Evolutionary conservation across 2,888 invertebrate genomes (phyloP).

Genomic region (Bellardia pandia): DNA sequence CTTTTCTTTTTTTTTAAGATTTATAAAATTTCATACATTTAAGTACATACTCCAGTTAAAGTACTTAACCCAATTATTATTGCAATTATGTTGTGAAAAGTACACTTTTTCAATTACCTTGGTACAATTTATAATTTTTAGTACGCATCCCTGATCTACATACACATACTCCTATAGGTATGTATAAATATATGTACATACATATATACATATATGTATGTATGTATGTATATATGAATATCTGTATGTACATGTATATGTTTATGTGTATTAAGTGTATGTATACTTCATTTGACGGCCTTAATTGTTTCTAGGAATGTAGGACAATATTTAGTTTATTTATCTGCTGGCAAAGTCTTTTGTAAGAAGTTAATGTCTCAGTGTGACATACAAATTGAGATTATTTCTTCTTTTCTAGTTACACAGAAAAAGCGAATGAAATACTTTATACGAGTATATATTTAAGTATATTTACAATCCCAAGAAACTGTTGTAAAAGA

Average conservation of each 20-base stretch:
- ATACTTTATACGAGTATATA: neutral
- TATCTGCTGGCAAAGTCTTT: slow-evolving; percentile 68
- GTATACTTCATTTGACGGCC: slow-evolving; percentile 68
- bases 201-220: neutral
- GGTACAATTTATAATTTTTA: slow-evolving; percentile 11
- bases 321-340: slow-evolving; percentile 66
- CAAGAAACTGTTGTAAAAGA: too few species aligned
- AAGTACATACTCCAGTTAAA: neutral
- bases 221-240: neutral
- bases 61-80: neutral
- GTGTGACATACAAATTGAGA: slow-evolving; percentile 63
- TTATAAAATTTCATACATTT: too few species aligned
- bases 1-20: too few species aligned
- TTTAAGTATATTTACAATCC: too few species aligned
- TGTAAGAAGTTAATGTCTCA: slow-evolving; percentile 66
- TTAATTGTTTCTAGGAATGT: slow-evolving; percentile 71
- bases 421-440: slow-evolving; percentile 30
- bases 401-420: slow-evolving; percentile 41
- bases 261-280: slow-evolving; percentile 48
- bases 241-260: slow-evolving; percentile 8
- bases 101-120: neutral
- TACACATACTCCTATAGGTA: neutral
- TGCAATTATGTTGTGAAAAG: slow-evolving; percentile 11
- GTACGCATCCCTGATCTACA: neutral
- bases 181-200: neutral